Evolutionary conservation across 2,888 invertebrate genomes (phyloP), one percentile per base, ranked within the genome.

Genomic region (Latrodectus hesperus): DNA sequence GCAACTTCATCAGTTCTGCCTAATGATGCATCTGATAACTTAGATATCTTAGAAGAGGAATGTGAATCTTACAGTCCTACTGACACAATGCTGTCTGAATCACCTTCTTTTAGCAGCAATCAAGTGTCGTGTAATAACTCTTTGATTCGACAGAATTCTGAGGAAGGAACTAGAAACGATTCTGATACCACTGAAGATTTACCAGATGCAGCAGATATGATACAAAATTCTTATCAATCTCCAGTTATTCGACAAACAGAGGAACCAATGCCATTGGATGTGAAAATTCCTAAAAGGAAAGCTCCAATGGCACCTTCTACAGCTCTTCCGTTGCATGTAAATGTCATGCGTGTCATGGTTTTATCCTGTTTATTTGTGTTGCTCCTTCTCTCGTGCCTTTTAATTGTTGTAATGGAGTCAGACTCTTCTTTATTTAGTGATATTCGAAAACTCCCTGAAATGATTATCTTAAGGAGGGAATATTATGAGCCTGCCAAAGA

Each of bases 401-500:
- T 95, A 3, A 93, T 96, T 16, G 92, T 96, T 55, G 93, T 96
- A 83, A 94, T 96, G 92, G 97, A 97, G 92, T 95, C 96, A 22
- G 96, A 96, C 92, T 94, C 95, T 92, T 94, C 95, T 82, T 92
- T 95, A 52, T 94, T 96, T 90, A 94, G 94, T 85, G 93, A 94
- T 60, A 92, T 96, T 88, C 94, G 95, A 88, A 95, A 95, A 91
- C 94, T 95, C 91, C 96, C 96, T 52, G 96, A 97, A 93, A 89
- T 97, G 93, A 92, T 93, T 78, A 92, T 95, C 75, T 93, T 97
- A 84, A 94, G 95, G 89, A 95, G 95, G 90, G 96, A 96, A 91
- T 96, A 96, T 93, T 97, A 97, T 93, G 95, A 95, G 91, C 96
- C 97, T 49, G 93, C 96, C 84, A 96, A 96, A 92, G 95, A 96